Conservation (phyloP, 2,888 invertebrate species). For the Philonicus albiceps region DNA sequence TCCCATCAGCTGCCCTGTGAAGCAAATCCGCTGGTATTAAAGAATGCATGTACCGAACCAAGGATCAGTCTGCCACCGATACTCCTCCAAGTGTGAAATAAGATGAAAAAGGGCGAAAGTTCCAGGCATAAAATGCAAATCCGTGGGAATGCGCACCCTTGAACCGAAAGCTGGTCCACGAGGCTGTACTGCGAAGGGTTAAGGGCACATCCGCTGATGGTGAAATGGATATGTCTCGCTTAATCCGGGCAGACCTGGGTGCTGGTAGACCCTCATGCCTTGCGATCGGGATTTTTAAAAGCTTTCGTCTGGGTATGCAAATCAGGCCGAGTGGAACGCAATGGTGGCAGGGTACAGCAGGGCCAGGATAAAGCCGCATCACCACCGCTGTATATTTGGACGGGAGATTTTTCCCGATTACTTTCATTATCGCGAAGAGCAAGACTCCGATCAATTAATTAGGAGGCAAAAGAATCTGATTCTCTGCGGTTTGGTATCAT, state of each 20-base stretch:
- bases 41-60: neutral
- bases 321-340: neutral
- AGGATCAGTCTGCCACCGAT: neutral
- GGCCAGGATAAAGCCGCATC: neutral
- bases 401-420: neutral
- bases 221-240: conserved; percentile 14
- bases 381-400: neutral
- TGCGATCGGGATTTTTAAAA: conserved; percentile 8
- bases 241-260: conserved; percentile 8
- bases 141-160: conserved; percentile 24
- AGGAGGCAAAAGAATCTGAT: neutral
- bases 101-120: conserved; percentile 9
- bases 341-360: neutral
- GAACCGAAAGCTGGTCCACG: neutral
- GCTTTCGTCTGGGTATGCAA: conserved; percentile 31
- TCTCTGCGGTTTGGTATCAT: neutral
- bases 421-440: neutral
- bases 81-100: neutral
- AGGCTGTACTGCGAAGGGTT: neutral
- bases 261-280: neutral
- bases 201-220: neutral
- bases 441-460: conserved; percentile 21
- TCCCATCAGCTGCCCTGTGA: neutral
- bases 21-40: neutral
- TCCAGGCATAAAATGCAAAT: conserved; percentile 19